Evolutionary conservation across 2,888 invertebrate genomes (phyloP).

Genomic region (Volucella bombylans): DNA sequence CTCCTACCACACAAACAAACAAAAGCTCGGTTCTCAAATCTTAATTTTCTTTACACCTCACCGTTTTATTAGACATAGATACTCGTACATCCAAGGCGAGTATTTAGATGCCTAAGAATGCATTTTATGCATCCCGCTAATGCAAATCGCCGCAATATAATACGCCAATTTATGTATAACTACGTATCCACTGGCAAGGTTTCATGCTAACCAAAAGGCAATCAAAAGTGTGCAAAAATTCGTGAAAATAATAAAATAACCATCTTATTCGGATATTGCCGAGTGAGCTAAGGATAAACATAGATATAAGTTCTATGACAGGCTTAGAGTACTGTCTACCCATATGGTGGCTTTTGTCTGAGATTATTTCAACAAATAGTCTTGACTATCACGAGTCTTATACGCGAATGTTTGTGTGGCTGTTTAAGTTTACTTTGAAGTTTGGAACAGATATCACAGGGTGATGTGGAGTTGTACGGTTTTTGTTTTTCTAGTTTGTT

Average conservation of each 20-base stretch:
- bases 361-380: conserved; percentile 37
- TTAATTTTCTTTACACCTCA: conserved; percentile 18
- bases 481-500: not conserved
- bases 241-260: conserved; percentile 36
- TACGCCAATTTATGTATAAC: conserved; percentile 27
- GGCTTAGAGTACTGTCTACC: conserved; percentile 22
- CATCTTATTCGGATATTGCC: conserved; percentile 11
- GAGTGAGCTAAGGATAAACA: not conserved
- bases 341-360: conserved; percentile 19
- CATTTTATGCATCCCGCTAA: conserved; percentile 32
- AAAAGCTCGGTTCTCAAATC: not conserved
- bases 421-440: not conserved
- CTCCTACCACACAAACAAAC: conserved; percentile 7
- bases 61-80: not conserved
- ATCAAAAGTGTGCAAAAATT: conserved; percentile 20
- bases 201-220: conserved; percentile 1
- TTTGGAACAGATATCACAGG: conserved; percentile 17
- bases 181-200: conserved; percentile 14
- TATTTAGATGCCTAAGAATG: conserved; percentile 11
- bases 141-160: conserved; percentile 30
- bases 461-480: not conserved
- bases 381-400: conserved; percentile 30
- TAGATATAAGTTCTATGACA: not conserved
- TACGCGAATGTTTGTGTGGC: not conserved
- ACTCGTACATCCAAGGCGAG: not conserved